These are phyloP conservation scores for Colletes gigas DNA, from an alignment of 1,140 invertebrate genomes.

Conservation along the genomic window DNA sequence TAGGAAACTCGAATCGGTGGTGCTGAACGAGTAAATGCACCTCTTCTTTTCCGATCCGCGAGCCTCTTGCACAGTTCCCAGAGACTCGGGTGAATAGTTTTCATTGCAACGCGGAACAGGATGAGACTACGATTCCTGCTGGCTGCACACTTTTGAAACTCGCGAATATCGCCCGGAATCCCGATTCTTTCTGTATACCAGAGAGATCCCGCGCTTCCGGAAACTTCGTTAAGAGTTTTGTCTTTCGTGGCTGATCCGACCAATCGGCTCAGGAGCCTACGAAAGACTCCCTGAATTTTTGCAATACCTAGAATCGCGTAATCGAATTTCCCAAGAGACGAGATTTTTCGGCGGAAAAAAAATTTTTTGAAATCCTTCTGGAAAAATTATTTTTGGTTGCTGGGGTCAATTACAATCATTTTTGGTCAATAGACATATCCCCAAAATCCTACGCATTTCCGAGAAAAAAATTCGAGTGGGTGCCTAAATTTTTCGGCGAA, in stretches of 20 bases:
- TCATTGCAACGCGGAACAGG: conserved; percentile 16
- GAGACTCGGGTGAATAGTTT: conserved; percentile 41
- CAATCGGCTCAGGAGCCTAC: conserved; percentile 27
- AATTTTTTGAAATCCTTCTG: no score
- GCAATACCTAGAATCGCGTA: no score
- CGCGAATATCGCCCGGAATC: conserved; percentile 49
- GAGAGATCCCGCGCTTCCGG: conserved; percentile 19
- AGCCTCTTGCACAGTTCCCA: conserved; percentile 1
- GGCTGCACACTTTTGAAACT: conserved; percentile 53
- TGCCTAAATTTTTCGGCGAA: no score
- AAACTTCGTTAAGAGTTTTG: conserved; percentile 42
- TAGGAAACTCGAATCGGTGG: background rate
- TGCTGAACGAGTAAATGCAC: background rate
- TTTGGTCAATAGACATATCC: no score
- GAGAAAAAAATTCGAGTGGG: no score
- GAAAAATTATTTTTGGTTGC: no score
- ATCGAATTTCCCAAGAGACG: background rate
- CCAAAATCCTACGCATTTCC: no score
- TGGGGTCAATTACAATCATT: no score
- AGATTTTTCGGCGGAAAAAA: no score
- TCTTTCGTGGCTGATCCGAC: conserved; percentile 7
- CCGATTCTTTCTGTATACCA: background rate
- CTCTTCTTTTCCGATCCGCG: background rate
- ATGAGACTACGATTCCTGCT: conserved; percentile 49
- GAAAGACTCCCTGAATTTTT: background rate